These are phyloP conservation scores for Pogona vitticeps DNA, from an alignment of 2,113 vertebrate genomes.

Conservation along the genomic window DNA sequence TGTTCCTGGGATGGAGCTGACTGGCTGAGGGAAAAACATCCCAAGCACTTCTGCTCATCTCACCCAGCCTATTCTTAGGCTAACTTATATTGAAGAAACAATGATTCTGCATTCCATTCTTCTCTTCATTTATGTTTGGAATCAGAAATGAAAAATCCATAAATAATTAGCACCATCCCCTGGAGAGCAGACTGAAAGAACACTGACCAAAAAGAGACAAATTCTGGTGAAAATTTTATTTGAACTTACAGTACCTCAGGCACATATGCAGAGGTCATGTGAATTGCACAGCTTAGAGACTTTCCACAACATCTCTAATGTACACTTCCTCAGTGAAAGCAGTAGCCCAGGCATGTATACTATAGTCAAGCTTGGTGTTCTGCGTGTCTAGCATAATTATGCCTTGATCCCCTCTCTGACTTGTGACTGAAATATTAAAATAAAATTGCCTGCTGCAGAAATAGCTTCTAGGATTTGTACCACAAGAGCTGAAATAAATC, in stretches of 20 bases:
- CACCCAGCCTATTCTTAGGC: too few species aligned
- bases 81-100: too few species aligned
- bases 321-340: not conserved
- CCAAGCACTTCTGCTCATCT: too few species aligned
- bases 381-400: conserved; percentile 9
- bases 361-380: not conserved
- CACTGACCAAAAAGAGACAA: not conserved
- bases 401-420: not conserved
- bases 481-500: conserved; percentile 30
- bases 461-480: not conserved
- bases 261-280: not conserved
- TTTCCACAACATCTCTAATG: not conserved
- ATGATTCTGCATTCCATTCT: too few species aligned
- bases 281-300: not conserved
- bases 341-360: not conserved
- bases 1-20: too few species aligned
- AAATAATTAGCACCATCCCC: too few species aligned
- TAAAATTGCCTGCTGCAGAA: conserved; percentile 24
- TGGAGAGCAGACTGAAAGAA: not conserved
- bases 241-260: not conserved
- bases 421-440: conserved; percentile 25
- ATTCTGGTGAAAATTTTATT: not conserved
- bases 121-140: too few species aligned
- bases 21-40: too few species aligned
- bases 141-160: too few species aligned